A percentile compares a stretch with the other conserved stretches of the same genome.
phyloP scores from a whole-genome alignment of 2,888 invertebrate species.

The Patella caerulea region DNA sequence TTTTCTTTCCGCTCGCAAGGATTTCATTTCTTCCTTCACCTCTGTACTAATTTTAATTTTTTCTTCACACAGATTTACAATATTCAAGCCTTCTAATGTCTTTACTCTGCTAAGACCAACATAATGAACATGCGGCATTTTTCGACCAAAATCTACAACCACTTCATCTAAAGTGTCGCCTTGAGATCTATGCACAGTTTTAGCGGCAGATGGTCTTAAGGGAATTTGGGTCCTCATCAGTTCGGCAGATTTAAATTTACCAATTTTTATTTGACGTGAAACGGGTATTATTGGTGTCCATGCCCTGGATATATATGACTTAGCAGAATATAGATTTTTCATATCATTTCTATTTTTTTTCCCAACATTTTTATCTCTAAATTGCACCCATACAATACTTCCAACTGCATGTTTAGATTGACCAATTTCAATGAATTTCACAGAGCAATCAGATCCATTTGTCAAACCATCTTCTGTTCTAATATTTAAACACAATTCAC shows the following conservation, averaged over 20 bases:
- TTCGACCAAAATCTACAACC: constrained; percentile 23
- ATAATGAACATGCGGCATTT: constrained; percentile 24
- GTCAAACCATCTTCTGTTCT: constrained; percentile 39
- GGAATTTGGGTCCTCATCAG: constrained; percentile 32
- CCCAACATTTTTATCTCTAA: constrained; percentile 28
- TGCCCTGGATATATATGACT: not conserved
- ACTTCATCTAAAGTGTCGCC: constrained; percentile 27
- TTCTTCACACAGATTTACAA: too few relatives aligned
- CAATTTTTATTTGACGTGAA: constrained; percentile 23
- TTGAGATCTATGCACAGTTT: constrained; percentile 32
- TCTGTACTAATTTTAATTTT: too few relatives aligned
- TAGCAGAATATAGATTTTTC: constrained; percentile 15
- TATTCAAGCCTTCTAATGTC: too few relatives aligned
- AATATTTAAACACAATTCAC: constrained; percentile 36
- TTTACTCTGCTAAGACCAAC: too few relatives aligned
- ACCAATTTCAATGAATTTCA: constrained; percentile 24
- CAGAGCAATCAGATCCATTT: constrained; percentile 39
- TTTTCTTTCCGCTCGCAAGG: too few relatives aligned
- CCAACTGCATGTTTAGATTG: constrained; percentile 19
- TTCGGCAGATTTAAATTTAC: constrained; percentile 16
- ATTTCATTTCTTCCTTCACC: too few relatives aligned
- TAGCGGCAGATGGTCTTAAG: constrained; percentile 28
- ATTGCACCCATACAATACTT: constrained; percentile 28
- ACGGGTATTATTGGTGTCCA: constrained; percentile 30
- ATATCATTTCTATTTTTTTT: constrained; percentile 14